Evolutionary conservation across 2,888 invertebrate species (phyloP), one percentile per base, ranked within the genome.

Genomic region (Andrena haemorrhoa): DNA sequence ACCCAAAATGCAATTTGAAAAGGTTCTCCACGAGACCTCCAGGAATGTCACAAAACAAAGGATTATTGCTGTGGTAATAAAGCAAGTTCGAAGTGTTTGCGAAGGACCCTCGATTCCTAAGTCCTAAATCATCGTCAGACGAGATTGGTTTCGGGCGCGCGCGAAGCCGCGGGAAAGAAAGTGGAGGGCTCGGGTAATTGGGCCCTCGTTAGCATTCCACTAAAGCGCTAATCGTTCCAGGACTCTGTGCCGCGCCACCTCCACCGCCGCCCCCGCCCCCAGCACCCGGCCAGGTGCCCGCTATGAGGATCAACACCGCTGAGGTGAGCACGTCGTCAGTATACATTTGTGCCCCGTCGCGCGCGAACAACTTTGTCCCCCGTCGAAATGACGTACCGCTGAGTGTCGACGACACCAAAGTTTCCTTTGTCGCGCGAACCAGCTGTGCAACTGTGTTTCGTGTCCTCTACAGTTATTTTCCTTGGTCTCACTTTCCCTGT

Each of bases 211-310:
- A 84, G 74, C 76, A 73, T 85, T 86, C 66, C 81, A 74, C 75
- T 80, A 76, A 86, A 78, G 66, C 66, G 61, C 72, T 71, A 83
- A 82, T 78, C 75, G 79, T 90, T 90, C 85, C 88, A 91, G 93
- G 91, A 86, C 89, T 91, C 84, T 89, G 89, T 88, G 86, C 90
- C 86, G 91, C 92, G 83, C 94, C 95, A 78, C 94, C 95, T 69
- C 95, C 95, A 79, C 95, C 95, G 71, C 95, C 95, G 2, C 95
- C 95, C 58, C 95, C 96, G 6, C 94, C 95, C 75, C 95, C 95
- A 49, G 94, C 88, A 87, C 94, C 93, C 92, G 95, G 94, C 91
- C 95, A 93, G 83, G 92, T 95, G 90, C 95, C 95, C 82, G 89
- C 94, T 72, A 92, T 94, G 83, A 94, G 94, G 89, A 94, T 95